phyloP scores from a whole-genome alignment of 2,888 invertebrate species.

The Orchesella flavescens region DNA sequence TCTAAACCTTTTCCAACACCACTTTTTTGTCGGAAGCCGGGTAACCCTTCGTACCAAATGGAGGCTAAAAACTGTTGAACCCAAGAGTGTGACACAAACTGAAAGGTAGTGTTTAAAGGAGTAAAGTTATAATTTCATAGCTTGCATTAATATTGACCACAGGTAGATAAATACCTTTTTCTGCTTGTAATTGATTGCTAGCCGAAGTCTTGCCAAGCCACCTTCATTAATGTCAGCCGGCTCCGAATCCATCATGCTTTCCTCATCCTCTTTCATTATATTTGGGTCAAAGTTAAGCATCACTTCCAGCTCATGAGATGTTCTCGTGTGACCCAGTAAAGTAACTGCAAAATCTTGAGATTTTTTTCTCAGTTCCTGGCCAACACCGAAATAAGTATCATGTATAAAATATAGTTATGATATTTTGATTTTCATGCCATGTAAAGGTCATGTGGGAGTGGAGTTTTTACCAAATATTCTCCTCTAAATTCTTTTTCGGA shows the following conservation, averaged over 20 bases:
- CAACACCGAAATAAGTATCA: not conserved
- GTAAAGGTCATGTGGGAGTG: not conserved
- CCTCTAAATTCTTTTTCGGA: constrained; percentile 77
- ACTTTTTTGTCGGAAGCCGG: constrained; percentile 90
- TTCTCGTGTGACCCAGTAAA: constrained; percentile 91
- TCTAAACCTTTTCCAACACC: constrained; percentile 83
- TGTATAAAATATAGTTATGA: no score
- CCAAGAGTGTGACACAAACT: constrained; percentile 96
- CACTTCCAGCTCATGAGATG: constrained; percentile 93
- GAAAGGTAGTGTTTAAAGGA: no score
- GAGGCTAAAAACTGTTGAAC: constrained; percentile 93
- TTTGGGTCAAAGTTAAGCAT: constrained; percentile 92
- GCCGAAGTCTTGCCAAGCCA: constrained; percentile 80
- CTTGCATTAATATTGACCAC: no score
- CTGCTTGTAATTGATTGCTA: constrained; percentile 97
- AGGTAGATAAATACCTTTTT: constrained; percentile 88
- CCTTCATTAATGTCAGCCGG: constrained; percentile 44
- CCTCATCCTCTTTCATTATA: constrained; percentile 77
- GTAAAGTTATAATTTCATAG: no score
- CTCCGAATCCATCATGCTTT: constrained; percentile 79
- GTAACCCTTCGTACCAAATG: constrained; percentile 96
- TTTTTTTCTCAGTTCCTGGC: constrained; percentile 83
- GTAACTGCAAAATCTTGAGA: constrained; percentile 91
- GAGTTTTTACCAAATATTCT: constrained; percentile 72
- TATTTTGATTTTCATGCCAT: not conserved